Evolutionary conservation across 2,797 vertebrate species (phyloP).

Genomic region (Tenualosa thibaudeaui): DNA sequence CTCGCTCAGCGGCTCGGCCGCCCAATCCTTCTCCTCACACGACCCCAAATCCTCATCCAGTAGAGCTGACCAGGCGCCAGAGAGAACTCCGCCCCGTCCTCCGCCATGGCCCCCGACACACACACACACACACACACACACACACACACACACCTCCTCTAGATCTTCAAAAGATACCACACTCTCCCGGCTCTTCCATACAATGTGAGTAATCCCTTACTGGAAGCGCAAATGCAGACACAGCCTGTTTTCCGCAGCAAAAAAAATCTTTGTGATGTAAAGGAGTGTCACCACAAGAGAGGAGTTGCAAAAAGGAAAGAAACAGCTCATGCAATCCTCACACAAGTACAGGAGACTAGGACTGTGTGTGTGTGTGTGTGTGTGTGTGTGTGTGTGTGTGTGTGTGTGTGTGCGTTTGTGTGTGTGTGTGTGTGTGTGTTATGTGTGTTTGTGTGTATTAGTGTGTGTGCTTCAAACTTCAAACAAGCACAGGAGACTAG

Average conservation of each 20-base stretch:
- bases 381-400: background rate
- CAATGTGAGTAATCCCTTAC: background rate
- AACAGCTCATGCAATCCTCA: too few relatives aligned
- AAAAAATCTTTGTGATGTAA: background rate
- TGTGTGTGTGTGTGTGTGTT: too few relatives aligned
- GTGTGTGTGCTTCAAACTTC: too few relatives aligned
- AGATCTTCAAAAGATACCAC: conserved; percentile 1
- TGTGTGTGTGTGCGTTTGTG: background rate
- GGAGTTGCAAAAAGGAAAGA: background rate
- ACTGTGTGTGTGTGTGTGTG: background rate
- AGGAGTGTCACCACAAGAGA: background rate
- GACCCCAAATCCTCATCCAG: conserved; percentile 34
- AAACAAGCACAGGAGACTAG: too few relatives aligned
- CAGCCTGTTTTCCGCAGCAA: background rate
- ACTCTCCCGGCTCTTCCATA: background rate
- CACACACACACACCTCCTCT: too few relatives aligned
- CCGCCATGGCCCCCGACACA: background rate
- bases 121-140: too few relatives aligned
- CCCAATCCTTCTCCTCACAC: conserved; percentile 33
- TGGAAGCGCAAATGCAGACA: background rate
- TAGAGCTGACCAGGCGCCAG: conserved; percentile 31
- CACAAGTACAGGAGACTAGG: too few relatives aligned
- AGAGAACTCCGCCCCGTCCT: background rate
- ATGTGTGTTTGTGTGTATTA: background rate
- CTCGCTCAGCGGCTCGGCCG: background rate